These are phyloP conservation scores for Ochropleura leucogaster DNA, from an alignment of 2,888 invertebrate species.

Conservation along the genomic window DNA sequence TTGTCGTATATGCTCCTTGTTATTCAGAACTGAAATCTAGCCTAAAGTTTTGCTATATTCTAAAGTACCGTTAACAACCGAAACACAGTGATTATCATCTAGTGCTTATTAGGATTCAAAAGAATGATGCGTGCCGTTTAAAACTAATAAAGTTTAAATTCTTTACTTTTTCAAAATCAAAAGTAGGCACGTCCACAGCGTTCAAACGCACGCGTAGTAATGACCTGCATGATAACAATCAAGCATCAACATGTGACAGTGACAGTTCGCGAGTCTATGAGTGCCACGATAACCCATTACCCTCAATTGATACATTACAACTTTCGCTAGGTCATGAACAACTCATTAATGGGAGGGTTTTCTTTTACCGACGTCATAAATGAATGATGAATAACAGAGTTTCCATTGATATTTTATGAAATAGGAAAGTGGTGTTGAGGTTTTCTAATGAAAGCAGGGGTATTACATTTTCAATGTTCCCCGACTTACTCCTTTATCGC, in stretches of 20 bases:
- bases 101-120: background rate
- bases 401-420: slow-evolving; percentile 31
- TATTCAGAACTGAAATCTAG: background rate
- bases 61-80: background rate
- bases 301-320: slow-evolving; percentile 55
- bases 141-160: background rate
- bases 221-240: slow-evolving; percentile 38
- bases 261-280: slow-evolving; percentile 43
- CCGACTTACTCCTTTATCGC: background rate
- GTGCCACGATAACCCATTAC: slow-evolving; percentile 46
- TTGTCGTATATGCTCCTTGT: background rate
- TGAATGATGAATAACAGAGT: slow-evolving; percentile 20
- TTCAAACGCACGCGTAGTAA: slow-evolving; percentile 13
- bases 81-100: background rate
- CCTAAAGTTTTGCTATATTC: background rate
- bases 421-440: background rate
- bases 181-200: slow-evolving; percentile 6
- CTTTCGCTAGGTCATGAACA: slow-evolving; percentile 58
- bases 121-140: background rate
- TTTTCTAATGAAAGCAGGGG: slow-evolving; percentile 3
- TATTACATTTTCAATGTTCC: background rate
- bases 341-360: slow-evolving; percentile 31
- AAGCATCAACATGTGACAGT: slow-evolving; percentile 36
- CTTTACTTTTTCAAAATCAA: no score
- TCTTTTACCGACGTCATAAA: slow-evolving; percentile 19